phyloP scores from a whole-genome alignment of 2,113 vertebrate genomes.

The Tinamus guttatus region DNA sequence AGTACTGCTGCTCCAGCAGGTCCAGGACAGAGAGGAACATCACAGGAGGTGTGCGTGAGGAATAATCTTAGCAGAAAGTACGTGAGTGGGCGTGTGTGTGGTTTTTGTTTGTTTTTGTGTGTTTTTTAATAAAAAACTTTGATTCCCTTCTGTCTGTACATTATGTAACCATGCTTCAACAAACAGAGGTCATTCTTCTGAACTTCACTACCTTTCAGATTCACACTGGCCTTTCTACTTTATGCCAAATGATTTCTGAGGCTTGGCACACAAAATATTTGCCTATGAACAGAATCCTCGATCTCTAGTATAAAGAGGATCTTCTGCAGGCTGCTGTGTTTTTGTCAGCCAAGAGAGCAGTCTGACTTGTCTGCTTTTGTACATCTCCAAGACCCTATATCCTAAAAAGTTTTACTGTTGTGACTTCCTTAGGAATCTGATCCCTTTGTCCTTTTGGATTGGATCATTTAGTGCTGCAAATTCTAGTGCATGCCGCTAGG shows the following conservation, averaged over 20 bases:
- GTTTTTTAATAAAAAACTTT: constrained; percentile 38
- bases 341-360: background rate
- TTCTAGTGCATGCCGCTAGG: background rate
- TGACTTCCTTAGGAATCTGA: background rate
- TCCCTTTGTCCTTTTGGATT: background rate
- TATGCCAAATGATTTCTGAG: background rate
- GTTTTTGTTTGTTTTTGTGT: background rate
- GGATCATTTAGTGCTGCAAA: background rate
- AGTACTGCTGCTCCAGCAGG: background rate
- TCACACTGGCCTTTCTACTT: background rate
- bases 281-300: background rate
- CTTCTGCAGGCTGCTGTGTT: background rate
- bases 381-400: accelerated
- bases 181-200: background rate
- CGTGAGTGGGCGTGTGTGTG: background rate
- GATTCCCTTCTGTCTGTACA: background rate
- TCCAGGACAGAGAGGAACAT: background rate
- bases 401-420: background rate
- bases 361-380: background rate
- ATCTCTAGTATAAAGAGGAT: background rate
- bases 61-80: constrained; percentile 2
- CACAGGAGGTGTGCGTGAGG: background rate
- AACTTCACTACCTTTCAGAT: background rate
- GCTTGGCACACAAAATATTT: background rate
- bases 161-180: background rate